Evolutionary conservation across 2,888 invertebrate genomes (phyloP), one percentile per base, ranked within the genome.

Genomic region (Callosobruchus maculatus): DNA sequence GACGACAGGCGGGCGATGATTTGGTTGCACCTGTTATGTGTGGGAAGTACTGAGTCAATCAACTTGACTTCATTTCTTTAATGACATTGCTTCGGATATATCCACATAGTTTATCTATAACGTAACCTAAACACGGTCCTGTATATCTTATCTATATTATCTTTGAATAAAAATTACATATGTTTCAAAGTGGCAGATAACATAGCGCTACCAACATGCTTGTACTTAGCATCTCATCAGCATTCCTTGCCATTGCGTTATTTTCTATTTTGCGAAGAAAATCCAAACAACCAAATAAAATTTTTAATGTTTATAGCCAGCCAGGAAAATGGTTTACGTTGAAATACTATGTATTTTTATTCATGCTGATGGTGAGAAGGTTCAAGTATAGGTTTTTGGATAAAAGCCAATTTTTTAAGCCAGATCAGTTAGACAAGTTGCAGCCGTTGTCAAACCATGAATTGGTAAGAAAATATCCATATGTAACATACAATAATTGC

Each of bases 261-360:
- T 71, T 69, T 1, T 20, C 76, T 21, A 74, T 74, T 71, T 74
- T 71, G 31, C 73, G 73, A 69, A 71, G 70, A 66, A 81, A 83
- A 70, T 82, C 80, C 74, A 87, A 87, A 77, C 86, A 89, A 26
- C 86, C 88, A 0, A 85, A 88, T 70, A 90, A 90, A 5, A 89
- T 92, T 72, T 88, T 90, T 68, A 91, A 90, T 0, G 85, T 92
- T 0, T 93, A 93, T 81, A 86, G 88, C 0, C 89, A 89, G 75
- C 90, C 90, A 0, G 92, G 92, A 22, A 91, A 90, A 85, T 92
- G 91, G 90, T 93, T 90, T 83, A 88, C 88, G 76, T 72, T 92
- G 31, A 93, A 93, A 85, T 92, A 91, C 85, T 84, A 84, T 0
- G 67, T 88, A 20, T 91, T 93, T 78, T 87, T 88, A 3, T 78